Evolutionary conservation across 2,113 vertebrate genomes (phyloP).

Genomic region (Pangasianodon gigas): DNA sequence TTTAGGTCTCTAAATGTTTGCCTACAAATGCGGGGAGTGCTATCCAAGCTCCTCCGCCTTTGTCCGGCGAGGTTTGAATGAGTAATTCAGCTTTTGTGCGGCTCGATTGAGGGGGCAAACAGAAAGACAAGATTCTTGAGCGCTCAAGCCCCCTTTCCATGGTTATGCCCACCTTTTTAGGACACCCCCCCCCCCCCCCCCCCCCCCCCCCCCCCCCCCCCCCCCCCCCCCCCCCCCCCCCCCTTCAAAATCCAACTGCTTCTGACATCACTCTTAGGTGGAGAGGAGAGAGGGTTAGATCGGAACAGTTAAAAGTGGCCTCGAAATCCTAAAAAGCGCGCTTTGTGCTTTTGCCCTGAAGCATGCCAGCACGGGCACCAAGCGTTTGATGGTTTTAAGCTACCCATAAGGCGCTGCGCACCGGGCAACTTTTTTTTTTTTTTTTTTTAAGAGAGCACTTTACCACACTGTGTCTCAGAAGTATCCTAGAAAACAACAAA

Average conservation of each 20-base stretch:
- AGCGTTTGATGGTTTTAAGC: conserved; percentile 38
- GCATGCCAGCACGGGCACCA: conserved; percentile 68
- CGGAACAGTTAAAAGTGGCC: conserved; percentile 68
- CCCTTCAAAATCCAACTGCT: conserved; percentile 76
- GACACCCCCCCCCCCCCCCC: conserved; percentile 73
- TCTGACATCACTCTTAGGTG: conserved; percentile 79
- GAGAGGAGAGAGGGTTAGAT: conserved; percentile 54
- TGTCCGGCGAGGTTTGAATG: conserved; percentile 96
- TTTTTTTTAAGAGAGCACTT: neutral
- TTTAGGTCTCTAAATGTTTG: conserved; percentile 99
- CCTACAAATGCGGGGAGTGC: conserved; percentile 99
- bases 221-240: conserved; percentile 74
- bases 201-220: conserved; percentile 72
- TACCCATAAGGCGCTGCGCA: conserved; percentile 55
- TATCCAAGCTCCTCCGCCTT: conserved; percentile 95
- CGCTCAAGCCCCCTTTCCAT: conserved; percentile 97
- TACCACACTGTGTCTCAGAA: conserved; percentile 24
- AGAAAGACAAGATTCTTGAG: conserved; percentile 99
- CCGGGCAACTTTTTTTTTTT: conserved; percentile 48
- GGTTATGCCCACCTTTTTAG: conserved; percentile 87
- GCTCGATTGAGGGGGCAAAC: conserved; percentile 99
- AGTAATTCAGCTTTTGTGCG: conserved; percentile 99
- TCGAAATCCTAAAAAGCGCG: conserved; percentile 62
- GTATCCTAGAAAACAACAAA: conserved; percentile 55
- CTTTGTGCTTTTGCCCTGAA: conserved; percentile 75